Base-by-base conservation (phyloP, 2,113 vertebrate species). In the Irena cyanogastra region DNA sequence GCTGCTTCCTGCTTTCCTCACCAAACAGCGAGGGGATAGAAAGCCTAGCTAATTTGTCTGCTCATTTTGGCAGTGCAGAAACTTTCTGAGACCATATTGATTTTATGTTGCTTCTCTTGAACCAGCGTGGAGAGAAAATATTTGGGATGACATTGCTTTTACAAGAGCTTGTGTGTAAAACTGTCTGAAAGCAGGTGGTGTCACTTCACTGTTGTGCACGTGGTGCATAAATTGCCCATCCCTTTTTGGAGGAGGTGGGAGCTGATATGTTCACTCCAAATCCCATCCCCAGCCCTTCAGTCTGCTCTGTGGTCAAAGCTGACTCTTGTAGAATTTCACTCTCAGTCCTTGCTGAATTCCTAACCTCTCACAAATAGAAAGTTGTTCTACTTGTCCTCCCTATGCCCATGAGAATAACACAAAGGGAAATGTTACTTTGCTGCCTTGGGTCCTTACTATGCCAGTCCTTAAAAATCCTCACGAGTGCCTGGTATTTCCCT, bases 11-110 rank as follows among this genome's bases (percentile, higher is more conserved):
- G 1, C 16, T 24, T 42, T 22, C 37, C 37, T 71, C 41, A 7
- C 44, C 66, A 21, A 19, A 6, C 47, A 37, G 7, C 0, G 2
- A 4, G 0, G 14, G 49, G 24, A 16, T 0, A 23, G 30, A 6
- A n/a, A 9, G 17, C 9, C 12, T 6, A 9, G 21, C 27, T 39
- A 3, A 35, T 79, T 83, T 23, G 41, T 27, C 49, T 49, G n/a
- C 54, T 83, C 1, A 37, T 59, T 7, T 1, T 71, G 70, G 37
- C 42, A 65, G 18, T 18, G 8, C 49, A 53, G 90, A 41, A 44
- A 21, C 75, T 68, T 89, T 22, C 19, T 17, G 6, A 49, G 49
- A 3, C 21, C 28, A 2, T 23, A 4, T 20, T 30, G 66, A 35
- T 83, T 79, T 68, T 37, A 10, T 10, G 14, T 26, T 76, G 74